phyloP scores from a whole-genome alignment of 2,888 invertebrate genomes.

The Colostygia pectinataria region DNA sequence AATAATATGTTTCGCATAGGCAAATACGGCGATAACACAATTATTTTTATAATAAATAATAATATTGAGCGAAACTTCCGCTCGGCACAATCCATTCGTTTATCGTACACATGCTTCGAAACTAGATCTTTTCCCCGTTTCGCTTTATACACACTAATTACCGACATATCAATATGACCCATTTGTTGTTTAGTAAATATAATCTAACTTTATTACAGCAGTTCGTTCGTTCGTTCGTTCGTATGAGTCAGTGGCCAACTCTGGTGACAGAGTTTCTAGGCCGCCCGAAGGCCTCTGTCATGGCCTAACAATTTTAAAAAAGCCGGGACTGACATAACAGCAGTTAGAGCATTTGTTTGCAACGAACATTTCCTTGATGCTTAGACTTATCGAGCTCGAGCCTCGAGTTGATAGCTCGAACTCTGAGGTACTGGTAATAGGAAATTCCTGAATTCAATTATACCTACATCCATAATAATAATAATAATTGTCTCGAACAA shows the following conservation, averaged over 20 bases:
- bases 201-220: constrained; percentile 40
- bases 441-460: constrained; percentile 38
- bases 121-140: constrained; percentile 54
- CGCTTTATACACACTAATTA: constrained; percentile 55
- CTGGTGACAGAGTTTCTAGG: too few species aligned
- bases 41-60: constrained; percentile 27
- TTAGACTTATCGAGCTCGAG: constrained; percentile 13
- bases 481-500: constrained; percentile 33
- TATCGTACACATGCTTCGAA: constrained; percentile 60
- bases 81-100: constrained; percentile 44
- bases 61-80: constrained; percentile 39
- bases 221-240: constrained; percentile 37
- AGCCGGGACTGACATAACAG: too few species aligned
- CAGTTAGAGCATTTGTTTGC: constrained; percentile 38
- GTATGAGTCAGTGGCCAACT: too few species aligned
- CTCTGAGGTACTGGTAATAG: constrained; percentile 29
- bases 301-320: too few species aligned
- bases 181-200: constrained; percentile 45
- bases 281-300: too few species aligned
- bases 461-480: constrained; percentile 21
- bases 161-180: constrained; percentile 40
- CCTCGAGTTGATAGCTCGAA: too few species aligned
- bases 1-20: constrained; percentile 50
- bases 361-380: constrained; percentile 15
- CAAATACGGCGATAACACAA: constrained; percentile 44